Evolutionary conservation across 1,140 invertebrate species (phyloP).

Genomic region (Rhizoglyphus robini): DNA sequence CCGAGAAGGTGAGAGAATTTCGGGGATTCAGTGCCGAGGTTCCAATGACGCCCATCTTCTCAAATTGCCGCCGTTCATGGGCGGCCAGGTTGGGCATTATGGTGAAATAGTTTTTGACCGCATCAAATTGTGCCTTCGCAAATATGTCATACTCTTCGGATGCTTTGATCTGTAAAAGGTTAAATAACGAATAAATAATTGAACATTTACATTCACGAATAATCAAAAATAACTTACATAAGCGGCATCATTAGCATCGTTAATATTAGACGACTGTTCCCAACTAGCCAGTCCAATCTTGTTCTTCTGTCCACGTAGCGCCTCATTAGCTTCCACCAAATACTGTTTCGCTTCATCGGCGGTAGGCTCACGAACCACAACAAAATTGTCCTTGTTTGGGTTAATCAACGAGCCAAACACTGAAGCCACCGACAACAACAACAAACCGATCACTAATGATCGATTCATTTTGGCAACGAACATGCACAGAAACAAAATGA

Average conservation of each 20-base stretch:
- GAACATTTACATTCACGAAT: neutral
- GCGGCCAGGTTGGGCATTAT: neutral
- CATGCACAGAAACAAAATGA: too few species aligned
- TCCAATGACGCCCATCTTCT: constrained; percentile 8
- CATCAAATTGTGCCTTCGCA: neutral
- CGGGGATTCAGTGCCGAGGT: neutral
- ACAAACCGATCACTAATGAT: too few species aligned
- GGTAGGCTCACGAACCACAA: too few species aligned
- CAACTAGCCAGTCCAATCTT: constrained; percentile 8
- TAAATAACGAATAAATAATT: neutral
- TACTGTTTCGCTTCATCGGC: neutral
- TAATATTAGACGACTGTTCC: constrained; percentile 22
- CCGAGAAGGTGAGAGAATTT: constrained; percentile 39
- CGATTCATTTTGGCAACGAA: too few species aligned
- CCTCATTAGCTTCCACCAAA: neutral
- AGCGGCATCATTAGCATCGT: neutral
- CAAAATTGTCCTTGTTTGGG: too few species aligned
- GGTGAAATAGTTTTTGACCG: neutral
- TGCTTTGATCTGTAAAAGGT: neutral
- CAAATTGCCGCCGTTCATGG: constrained; percentile 5
- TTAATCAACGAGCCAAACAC: too few species aligned
- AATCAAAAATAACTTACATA: neutral
- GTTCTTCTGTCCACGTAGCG: neutral
- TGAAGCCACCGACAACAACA: too few species aligned
- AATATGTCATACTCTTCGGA: neutral